Base-by-base conservation (phyloP, 2,113 vertebrate species). In the Poecilia latipinna region DNA sequence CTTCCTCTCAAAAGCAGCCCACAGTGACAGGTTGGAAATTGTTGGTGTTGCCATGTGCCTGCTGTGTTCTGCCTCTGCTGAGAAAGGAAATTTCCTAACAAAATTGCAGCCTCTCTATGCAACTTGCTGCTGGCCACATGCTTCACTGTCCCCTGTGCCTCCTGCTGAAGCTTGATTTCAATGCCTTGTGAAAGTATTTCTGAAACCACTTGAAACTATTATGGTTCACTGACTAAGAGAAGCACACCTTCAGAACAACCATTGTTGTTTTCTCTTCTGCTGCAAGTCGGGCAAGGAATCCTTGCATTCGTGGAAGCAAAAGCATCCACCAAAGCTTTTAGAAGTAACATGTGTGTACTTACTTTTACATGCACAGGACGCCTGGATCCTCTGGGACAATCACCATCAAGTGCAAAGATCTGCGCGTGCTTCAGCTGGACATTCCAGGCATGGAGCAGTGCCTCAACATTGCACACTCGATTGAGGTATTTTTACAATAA, bases 391-490 rank as follows among this genome's bases (percentile, higher is more conserved):
- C 95, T 0, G 96, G 96, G 72, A 96, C 93, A 24, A 94, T 97
- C 76, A 95, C 93, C 0, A 91, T 96, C 8, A 94, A 94, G 66
- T 97, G 97, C 89, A 97, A 97, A 82, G 96, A 97, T 85, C 91
- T 96, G 78, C 74, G 85, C 26, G 89, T 97, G 80, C 91, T 97
- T 75, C 95, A 95, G 84, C 89, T 97, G 67, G 95, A 97, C 77
- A 95, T 96, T 81, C 96, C 95, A 0, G 94, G 96, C 75, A 95
- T 96, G 96, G 96, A 96, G 78, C 91, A 95, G 62, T 96, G 95
- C 12, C 94, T 96, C 51, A 96, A 97, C 89, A 87, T 96, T 0
- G 94, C 96, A 78, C 90, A 90, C 79, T 97, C 96, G 24, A 94
- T 97, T 24, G 96, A 97, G 96, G 96, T 96, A 83, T 10, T 65